Base-by-base conservation (phyloP, 2,888 invertebrate genomes). In the Cataglyphis cursor region DNA sequence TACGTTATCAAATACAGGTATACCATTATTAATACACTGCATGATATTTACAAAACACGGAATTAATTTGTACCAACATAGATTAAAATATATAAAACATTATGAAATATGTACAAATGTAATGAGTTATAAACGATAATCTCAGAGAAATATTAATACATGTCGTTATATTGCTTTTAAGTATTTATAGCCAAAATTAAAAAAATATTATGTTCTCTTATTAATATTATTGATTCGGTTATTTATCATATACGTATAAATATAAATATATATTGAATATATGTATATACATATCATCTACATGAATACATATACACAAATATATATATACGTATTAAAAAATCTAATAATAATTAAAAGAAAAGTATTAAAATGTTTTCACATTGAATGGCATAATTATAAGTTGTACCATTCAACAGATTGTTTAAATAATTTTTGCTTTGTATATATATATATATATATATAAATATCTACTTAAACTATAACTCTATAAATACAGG, bases 51-150 rank as follows among this genome's bases (percentile, higher is more conserved):
- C 0, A 57, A 73, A 1, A 61, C 15, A 1, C 24, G 28, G 2
- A 61, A 59, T 41, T 75, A 51, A 51, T 65, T 64, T 10, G 6
- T 64, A 38, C 4, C 3, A 73, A 61, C 4, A 3, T 6, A 44
- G 3, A 65, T 15, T 65, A 1, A 54, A 38, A 12, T 12, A 9
- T 57, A 59, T 41, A n/a, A 41, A 41, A 66, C 3, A 76, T 61
- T 73, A 35, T 57, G 76, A 28, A 41, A 31, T 76, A 76, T 68
- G 15, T 76, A 76, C 68, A 76, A 51, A 68, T 68, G 41, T 15
- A 18, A 54, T 41, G 38, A 48, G 38, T 35, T 24, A 38, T 65
- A 18, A 66, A 38, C 8, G 41, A 12, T 9, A 31, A 18, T 8
- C 9, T 28, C 9, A 31, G 62, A 74, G 41, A 57, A 68, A 65